Percentiles rank a stretch among this genome's conserved stretches.
Evolutionary conservation across 2,888 invertebrate species (phyloP).

Genomic region (Laspeyria flexula): DNA sequence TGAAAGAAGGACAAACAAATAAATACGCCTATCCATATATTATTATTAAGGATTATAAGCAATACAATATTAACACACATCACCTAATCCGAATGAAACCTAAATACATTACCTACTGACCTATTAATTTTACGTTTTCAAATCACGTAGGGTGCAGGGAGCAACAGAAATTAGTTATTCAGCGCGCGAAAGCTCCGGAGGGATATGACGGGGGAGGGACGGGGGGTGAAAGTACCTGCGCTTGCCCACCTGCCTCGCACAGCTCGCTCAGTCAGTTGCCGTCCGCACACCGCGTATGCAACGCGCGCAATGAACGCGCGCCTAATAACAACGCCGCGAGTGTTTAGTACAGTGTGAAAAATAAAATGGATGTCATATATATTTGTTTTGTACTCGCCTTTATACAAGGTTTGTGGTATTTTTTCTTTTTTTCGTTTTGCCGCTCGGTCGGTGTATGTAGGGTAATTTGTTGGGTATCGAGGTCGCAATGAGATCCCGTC

Average conservation of each 20-base stretch:
- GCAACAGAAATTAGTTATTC: slow-evolving; percentile 69
- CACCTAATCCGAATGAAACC: slow-evolving; percentile 15
- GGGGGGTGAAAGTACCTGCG: slow-evolving; percentile 45
- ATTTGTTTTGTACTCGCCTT: slow-evolving; percentile 57
- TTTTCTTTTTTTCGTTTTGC: slow-evolving; percentile 16
- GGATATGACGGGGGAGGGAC: slow-evolving; percentile 21
- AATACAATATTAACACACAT: slow-evolving; percentile 3
- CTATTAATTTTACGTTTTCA: slow-evolving; percentile 47
- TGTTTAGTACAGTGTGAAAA: slow-evolving; percentile 64
- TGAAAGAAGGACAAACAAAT: too few species aligned
- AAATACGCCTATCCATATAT: too few species aligned
- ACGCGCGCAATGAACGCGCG: slow-evolving; percentile 65
- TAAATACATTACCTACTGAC: slow-evolving; percentile 44
- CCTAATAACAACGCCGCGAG: slow-evolving; percentile 64
- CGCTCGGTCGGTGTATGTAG: slow-evolving; percentile 40
- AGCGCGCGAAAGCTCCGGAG: slow-evolving; percentile 68
- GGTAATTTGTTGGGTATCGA: slow-evolving; percentile 42
- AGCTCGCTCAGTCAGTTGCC: slow-evolving; percentile 64
- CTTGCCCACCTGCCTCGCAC: slow-evolving; percentile 61
- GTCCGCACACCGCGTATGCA: slow-evolving; percentile 49
- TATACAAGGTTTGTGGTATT: slow-evolving; percentile 58
- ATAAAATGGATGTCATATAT: slow-evolving; percentile 72
- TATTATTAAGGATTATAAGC: background rate
- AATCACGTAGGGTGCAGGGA: slow-evolving; percentile 53
- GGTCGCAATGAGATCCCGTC: slow-evolving; percentile 39